Evolutionary conservation across 2,888 invertebrate species (phyloP).

Genomic region (Drosophila cyrtoloma): DNA sequence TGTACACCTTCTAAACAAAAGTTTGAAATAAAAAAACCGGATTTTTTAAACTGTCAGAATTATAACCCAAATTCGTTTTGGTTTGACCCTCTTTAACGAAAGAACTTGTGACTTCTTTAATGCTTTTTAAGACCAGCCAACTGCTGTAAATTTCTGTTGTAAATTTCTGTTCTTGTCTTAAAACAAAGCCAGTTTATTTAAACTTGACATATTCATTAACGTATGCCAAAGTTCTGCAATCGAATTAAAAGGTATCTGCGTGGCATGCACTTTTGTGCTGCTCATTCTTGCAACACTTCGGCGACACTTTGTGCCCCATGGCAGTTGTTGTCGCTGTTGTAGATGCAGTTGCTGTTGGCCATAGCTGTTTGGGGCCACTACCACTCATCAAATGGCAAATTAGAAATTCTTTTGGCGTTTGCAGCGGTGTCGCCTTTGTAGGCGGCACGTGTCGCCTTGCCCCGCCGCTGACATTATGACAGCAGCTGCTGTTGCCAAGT

Average conservation of each 20-base stretch:
- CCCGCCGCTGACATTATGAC: slow-evolving; percentile 33
- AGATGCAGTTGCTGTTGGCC: slow-evolving; percentile 1
- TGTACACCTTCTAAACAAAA: neutral
- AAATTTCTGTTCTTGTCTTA: neutral
- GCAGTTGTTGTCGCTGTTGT: neutral
- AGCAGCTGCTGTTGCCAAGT: slow-evolving; percentile 67
- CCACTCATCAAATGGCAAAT: slow-evolving; percentile 57
- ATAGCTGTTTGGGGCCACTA: slow-evolving; percentile 16
- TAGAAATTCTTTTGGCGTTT: slow-evolving; percentile 75
- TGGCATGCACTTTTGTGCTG: neutral
- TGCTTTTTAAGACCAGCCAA: neutral
- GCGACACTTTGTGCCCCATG: slow-evolving; percentile 11
- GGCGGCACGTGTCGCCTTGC: slow-evolving; percentile 65
- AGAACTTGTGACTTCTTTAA: slow-evolving; percentile 3
- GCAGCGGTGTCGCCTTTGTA: slow-evolving; percentile 70
- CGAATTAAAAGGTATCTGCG: neutral
- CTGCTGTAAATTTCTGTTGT: slow-evolving; percentile 1
- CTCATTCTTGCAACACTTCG: slow-evolving; percentile 29
- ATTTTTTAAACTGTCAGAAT: neutral
- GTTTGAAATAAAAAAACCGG: neutral
- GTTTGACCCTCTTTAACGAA: neutral
- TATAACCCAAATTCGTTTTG: neutral
- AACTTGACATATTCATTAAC: neutral
- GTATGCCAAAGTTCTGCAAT: neutral
- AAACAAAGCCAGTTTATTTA: too few species aligned